Evolutionary conservation across 2,888 invertebrate species (phyloP), one percentile per base, ranked within the genome.

Genomic region (Chaetogeoica ovagalla): DNA sequence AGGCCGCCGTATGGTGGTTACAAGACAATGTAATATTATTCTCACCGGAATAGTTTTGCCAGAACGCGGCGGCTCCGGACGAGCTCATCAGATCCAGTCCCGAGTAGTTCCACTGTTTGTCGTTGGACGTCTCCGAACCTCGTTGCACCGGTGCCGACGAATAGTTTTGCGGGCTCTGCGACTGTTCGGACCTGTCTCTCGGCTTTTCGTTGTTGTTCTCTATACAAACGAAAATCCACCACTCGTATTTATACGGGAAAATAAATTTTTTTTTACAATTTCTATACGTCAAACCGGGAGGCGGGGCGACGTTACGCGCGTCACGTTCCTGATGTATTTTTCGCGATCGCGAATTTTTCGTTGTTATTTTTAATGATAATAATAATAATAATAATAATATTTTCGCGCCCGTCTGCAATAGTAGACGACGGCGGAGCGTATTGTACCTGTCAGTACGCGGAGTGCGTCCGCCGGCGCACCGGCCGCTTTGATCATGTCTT

Each of bases 1-100:
- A 30, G 30, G n/a, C n/a, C 30, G 30, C 2, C 4, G 4, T 30
- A 30, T 30, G 30, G 4, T 30, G 30, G 30, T 30, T 30, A 30
- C 30, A 30, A 30, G 30, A 30, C 30, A 30, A 30, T 30, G 4
- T 30, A n/a, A n/a, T 30, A 30, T 52, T 52, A 13, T 52, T 86
- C 91, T 90, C 86, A 95, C 94, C 94, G 86, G 94, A 94, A 88
- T 95, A 95, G 87, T 94, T 95, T 86, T 94, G 94, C 94, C 94
- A 95, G 88, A 95, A 94, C 65, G 94, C 94, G 70, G 92, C 92
- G 60, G 94, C 94, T 77, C 82, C 92, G 92, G 85, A 70, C 23
- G 84, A 84, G 79, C 93, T 92, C 90, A 95, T 94, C 86, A 94
- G 91, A 87, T 94, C 94, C 83, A 92, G 88, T 76, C 91, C 91